These are phyloP conservation scores for Drosophila subobscura DNA, from an alignment of 1,140 invertebrate species.

Conservation along the genomic window DNA sequence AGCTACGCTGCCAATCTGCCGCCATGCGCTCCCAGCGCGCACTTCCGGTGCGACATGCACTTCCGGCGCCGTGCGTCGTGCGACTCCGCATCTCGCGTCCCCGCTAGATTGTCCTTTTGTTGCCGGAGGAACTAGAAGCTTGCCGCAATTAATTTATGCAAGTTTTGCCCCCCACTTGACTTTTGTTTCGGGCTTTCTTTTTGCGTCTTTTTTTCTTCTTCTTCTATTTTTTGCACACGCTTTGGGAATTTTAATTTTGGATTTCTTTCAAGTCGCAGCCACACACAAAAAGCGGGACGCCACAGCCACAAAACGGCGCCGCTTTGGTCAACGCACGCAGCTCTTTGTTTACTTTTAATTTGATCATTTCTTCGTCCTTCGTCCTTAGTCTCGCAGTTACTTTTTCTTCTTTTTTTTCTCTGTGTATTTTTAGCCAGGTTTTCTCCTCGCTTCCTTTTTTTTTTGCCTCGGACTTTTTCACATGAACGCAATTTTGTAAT, in stretches of 20 bases:
- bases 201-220: conserved; percentile 53
- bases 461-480: conserved; percentile 24
- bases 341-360: conserved; percentile 82
- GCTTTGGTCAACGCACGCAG: conserved; percentile 71
- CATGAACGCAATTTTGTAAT: conserved; percentile 76
- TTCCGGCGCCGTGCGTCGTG: conserved; percentile 67
- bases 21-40: conserved; percentile 13
- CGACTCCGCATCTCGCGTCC: conserved; percentile 41
- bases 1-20: conserved; percentile 13
- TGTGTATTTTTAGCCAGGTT: conserved; percentile 46
- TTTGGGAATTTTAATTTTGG: conserved; percentile 81
- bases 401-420: conserved; percentile 11
- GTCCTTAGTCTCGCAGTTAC: neutral
- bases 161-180: conserved; percentile 29
- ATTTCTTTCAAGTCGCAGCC: conserved; percentile 60
- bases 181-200: conserved; percentile 48
- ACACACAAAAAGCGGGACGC: conserved; percentile 56
- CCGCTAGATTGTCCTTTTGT: conserved; percentile 60
- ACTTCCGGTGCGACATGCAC: conserved; percentile 76
- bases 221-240: conserved; percentile 52
- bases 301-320: conserved; percentile 72
- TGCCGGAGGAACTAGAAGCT: conserved; percentile 34
- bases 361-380: conserved; percentile 48
- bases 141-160: conserved; percentile 80
- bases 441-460: conserved; percentile 7